Base-by-base conservation (phyloP, 2,888 invertebrate genomes). In the Sinelater perroti region DNA sequence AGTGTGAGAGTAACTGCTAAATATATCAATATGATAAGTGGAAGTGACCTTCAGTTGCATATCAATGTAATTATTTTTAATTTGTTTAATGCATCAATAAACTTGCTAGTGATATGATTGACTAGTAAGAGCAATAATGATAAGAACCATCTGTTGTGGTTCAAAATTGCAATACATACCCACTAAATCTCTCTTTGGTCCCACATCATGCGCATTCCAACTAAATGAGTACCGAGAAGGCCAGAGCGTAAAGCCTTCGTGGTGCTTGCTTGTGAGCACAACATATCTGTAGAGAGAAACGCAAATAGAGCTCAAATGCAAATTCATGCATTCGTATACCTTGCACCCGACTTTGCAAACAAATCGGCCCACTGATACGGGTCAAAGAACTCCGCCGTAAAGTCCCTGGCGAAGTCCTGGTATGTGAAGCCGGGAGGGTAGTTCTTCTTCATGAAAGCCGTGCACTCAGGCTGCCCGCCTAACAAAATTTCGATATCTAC, bases 331-430 rank as follows among this genome's bases (percentile, higher is more conserved):
- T 17, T 20, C 53, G 69, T 73, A 78, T 79, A 93, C 89, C 87
- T 92, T 38, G 96, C 97, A 42, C 97, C 97, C 30, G 97, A 87
- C 58, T 87, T 85, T 42, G 83, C 76, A 69, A 97, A 92, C 7
- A 97, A 79, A 49, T 88, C 79, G 1, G 92, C 93, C 95, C 97
- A 97, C 67, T 88, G 80, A 0, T 84, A 80, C 0, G 97, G 87
- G 74, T 96, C 85, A 72, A 90, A 97, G 70, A 96, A 90, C 75
- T 95, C 95, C 0, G 95, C 93, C 1, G 88, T 94, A 69, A 97
- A 97, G 72, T 91, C 86, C 14, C 84, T 84, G 0, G 89, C 97
- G 79, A 97, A 97, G 56, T 97, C 93, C 72, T 94, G 94, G 78
- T 98, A 98, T 0, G 91, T 88, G 70, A 93, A 95, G 42, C 83